phyloP scores from a whole-genome alignment of 2,888 invertebrate species.

The Hermodice carunculata region DNA sequence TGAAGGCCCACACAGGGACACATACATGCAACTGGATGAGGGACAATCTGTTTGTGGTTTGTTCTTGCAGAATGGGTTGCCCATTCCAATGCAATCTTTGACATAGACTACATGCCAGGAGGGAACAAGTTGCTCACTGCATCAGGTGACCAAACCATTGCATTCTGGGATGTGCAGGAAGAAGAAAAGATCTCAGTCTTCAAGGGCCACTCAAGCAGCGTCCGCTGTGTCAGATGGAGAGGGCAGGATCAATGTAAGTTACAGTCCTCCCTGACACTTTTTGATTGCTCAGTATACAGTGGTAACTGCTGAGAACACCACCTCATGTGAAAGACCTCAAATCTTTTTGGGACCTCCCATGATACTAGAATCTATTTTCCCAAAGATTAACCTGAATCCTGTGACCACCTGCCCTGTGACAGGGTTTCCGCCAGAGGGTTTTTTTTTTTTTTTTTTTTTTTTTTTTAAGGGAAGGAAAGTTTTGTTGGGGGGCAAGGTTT shows the following conservation, averaged over 20 bases:
- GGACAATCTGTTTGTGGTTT: not conserved
- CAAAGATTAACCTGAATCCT: too few species aligned
- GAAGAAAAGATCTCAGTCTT: constrained; percentile 72
- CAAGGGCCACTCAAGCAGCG: constrained; percentile 83
- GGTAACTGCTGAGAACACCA: too few species aligned
- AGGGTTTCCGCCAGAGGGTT: not conserved
- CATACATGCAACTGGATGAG: not conserved
- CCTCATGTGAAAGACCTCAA: not conserved
- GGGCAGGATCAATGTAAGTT: constrained; percentile 17
- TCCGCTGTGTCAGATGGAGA: constrained; percentile 78
- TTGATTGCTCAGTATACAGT: not conserved
- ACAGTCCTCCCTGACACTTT: too few species aligned
- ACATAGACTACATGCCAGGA: constrained; percentile 86
- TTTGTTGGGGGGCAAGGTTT: too few species aligned
- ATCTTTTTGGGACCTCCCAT: too few species aligned
- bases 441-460: not conserved
- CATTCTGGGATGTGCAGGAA: constrained; percentile 80
- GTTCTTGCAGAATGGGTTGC: constrained; percentile 58
- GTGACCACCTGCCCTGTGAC: too few species aligned
- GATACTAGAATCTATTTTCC: too few species aligned
- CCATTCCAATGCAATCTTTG: constrained; percentile 91
- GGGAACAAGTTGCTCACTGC: constrained; percentile 84
- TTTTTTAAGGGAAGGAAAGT: too few species aligned
- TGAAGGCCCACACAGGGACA: not conserved
- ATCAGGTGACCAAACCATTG: constrained; percentile 86